These are phyloP conservation scores for Loris lydekkerianus DNA, from an alignment of 2,797 vertebrate species.

Conservation along the genomic window DNA sequence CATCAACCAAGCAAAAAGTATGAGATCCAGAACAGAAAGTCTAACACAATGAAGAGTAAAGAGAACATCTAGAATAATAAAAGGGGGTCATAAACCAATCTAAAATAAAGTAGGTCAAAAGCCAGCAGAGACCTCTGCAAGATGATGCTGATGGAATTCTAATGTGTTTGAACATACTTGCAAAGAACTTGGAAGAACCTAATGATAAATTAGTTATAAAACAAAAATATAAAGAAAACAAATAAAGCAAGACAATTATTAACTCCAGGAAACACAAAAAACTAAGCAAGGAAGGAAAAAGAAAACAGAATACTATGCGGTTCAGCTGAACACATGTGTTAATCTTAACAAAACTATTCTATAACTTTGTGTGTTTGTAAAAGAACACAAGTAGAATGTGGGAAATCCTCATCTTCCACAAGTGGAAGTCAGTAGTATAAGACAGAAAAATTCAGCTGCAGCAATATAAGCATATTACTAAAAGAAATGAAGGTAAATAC, in stretches of 20 bases:
- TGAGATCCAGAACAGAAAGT: slow-evolving; percentile 8
- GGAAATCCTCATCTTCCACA: slow-evolving; percentile 13
- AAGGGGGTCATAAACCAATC: not conserved
- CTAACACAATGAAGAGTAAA: not conserved
- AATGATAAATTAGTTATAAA: not conserved
- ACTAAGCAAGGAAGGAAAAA: slow-evolving; percentile 16
- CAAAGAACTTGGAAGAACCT: not conserved
- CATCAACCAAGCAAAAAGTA: not conserved
- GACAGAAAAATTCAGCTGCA: slow-evolving; percentile 31
- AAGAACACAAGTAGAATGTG: not conserved
- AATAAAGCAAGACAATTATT: slow-evolving; percentile 10
- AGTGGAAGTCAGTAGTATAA: not conserved
- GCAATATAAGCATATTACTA: slow-evolving; percentile 35
- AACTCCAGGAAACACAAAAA: slow-evolving; percentile 15
- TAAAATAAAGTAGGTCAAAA: slow-evolving; percentile 21
- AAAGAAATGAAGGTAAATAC: not conserved
- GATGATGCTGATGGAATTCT: not conserved
- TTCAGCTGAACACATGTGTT: not conserved
- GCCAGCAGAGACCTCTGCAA: not conserved
- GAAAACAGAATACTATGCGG: not conserved
- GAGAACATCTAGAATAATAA: not conserved
- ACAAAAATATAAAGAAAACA: slow-evolving; percentile 32
- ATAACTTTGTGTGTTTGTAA: not conserved
- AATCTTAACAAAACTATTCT: slow-evolving; percentile 14
- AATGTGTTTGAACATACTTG: slow-evolving; percentile 17